Conservation (phyloP, 37 sponge, comb jelly and placozoan genomes). For the Oopsacas minuta region DNA sequence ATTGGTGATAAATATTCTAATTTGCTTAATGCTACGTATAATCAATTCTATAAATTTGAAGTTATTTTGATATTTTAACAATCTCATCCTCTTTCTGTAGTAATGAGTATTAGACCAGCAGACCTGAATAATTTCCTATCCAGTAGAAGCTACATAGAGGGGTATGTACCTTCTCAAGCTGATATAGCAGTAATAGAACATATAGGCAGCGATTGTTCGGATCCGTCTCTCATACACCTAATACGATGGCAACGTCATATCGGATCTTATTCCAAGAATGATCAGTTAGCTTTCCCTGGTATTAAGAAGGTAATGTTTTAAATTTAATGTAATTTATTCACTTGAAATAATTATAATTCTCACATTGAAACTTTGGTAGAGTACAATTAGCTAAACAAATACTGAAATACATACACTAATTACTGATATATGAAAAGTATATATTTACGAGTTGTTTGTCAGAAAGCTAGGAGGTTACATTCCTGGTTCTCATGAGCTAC, state of each 20-base stretch:
- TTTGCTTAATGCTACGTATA: no score
- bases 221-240: neutral
- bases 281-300: neutral
- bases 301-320: neutral
- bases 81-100: no score
- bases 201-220: neutral
- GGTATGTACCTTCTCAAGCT: neutral
- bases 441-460: no score
- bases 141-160: neutral
- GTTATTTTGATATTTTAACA: no score
- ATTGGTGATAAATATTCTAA: no score
- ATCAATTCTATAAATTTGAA: no score
- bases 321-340: no score
- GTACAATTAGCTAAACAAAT: no score
- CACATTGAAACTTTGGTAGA: no score
- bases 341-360: no score
- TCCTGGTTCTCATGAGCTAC: neutral
- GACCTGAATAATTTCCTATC: neutral
- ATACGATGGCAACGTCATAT: neutral
- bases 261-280: neutral
- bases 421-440: neutral
- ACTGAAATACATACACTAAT: neutral
- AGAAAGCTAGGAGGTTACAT: neutral
- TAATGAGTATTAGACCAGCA: neutral
- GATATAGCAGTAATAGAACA: neutral